Evolutionary conservation across 1,140 invertebrate species (phyloP).

Genomic region (Lasioglossum baleicum): DNA sequence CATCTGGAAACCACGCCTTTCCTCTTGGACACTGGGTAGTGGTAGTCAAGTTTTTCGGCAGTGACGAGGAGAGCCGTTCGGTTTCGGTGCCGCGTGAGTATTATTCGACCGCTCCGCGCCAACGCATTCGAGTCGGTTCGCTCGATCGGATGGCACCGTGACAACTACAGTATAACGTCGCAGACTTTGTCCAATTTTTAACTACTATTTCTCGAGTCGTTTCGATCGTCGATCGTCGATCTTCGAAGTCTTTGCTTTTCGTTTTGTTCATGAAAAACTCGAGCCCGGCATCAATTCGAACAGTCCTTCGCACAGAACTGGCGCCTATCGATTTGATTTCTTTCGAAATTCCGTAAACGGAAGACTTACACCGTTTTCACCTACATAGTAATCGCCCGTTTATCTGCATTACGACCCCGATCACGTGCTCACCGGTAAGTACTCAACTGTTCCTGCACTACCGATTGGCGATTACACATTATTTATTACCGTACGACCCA

Average conservation of each 20-base stretch:
- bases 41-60: slow-evolving; percentile 56
- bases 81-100: slow-evolving; percentile 11
- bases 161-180: background rate
- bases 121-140: slow-evolving; percentile 57
- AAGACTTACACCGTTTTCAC: slow-evolving; percentile 36
- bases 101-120: slow-evolving; percentile 64
- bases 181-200: slow-evolving; percentile 23
- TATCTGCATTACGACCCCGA: slow-evolving; percentile 33
- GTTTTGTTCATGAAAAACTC: background rate
- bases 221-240: background rate
- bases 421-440: slow-evolving; percentile 56
- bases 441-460: slow-evolving; percentile 43
- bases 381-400: slow-evolving; percentile 34
- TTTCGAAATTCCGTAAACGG: slow-evolving; percentile 7
- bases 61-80: background rate
- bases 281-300: background rate
- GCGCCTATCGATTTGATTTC: too few species aligned
- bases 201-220: background rate
- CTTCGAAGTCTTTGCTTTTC: background rate
- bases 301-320: background rate
- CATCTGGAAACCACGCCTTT: slow-evolving; percentile 49
- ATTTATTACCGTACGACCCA: slow-evolving; percentile 14
- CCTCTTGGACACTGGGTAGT: slow-evolving; percentile 25
- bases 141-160: slow-evolving; percentile 31
- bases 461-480: slow-evolving; percentile 33